Conservation (phyloP, 2,797 vertebrate species). For the Micromesistius poutassou region DNA sequence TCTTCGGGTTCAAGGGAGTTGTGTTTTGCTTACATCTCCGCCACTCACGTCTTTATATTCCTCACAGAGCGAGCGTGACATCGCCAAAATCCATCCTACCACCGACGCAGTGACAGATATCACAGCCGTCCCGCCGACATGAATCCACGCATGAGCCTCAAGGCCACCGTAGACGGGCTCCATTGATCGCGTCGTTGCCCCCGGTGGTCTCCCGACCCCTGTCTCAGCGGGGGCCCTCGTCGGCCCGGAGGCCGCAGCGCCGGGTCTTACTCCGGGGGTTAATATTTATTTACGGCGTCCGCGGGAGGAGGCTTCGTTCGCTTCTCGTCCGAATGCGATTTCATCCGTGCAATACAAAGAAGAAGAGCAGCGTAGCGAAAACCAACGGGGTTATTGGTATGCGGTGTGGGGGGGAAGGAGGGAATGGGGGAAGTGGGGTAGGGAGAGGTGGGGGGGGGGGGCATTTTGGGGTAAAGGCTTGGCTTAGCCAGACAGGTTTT, state of each 20-base stretch:
- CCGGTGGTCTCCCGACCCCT: neutral
- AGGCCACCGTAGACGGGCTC: neutral
- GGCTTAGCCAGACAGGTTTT: slow-evolving; percentile 43
- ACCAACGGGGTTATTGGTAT: slow-evolving; percentile 44
- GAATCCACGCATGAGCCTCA: neutral
- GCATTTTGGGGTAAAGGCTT: neutral
- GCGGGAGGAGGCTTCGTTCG: slow-evolving; percentile 40
- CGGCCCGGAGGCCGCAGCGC: slow-evolving; percentile 41
- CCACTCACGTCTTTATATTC: neutral
- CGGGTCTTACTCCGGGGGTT: slow-evolving; percentile 18
- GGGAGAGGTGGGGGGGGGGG: no score
- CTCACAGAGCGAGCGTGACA: no score
- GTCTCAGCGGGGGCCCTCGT: slow-evolving; percentile 6
- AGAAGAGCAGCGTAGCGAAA: neutral
- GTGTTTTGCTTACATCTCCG: neutral
- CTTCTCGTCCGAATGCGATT: slow-evolving; percentile 52
- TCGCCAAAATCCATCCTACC: no score
- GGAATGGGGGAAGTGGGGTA: no score
- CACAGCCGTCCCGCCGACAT: neutral
- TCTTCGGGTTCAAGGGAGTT: neutral
- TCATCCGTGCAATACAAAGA: slow-evolving; percentile 42
- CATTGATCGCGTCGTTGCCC: neutral
- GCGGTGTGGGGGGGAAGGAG: slow-evolving; percentile 36
- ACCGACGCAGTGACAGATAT: no score
- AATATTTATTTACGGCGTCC: slow-evolving; percentile 37